Percentiles rank a stretch among this genome's conserved stretches.
Conservation (phyloP, 2,113 vertebrate genomes). For the Hippopotamus amphibius region DNA sequence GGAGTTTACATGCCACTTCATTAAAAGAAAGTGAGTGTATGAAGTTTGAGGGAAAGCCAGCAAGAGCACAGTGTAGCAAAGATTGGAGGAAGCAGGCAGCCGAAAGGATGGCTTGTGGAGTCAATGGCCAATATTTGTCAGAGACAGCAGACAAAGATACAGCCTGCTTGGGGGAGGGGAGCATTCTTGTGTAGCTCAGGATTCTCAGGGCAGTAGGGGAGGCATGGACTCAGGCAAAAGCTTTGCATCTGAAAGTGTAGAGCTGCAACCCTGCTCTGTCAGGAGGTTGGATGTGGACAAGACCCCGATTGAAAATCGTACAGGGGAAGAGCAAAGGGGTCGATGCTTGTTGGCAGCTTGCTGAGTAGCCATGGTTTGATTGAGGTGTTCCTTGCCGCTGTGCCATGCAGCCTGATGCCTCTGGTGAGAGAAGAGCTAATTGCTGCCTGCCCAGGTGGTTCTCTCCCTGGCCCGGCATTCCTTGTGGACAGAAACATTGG, state of each 20-base stretch:
- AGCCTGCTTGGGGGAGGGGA: background rate
- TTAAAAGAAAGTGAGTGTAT: background rate
- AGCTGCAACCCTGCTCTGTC: background rate
- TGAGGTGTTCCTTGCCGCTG: background rate
- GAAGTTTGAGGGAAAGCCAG: background rate
- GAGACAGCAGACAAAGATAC: background rate
- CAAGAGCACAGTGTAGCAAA: background rate
- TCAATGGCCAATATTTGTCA: background rate
- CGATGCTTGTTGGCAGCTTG: background rate
- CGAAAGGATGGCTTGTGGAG: background rate
- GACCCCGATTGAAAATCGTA: rapidly evolving
- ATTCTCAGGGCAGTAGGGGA: background rate
- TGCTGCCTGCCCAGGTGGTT: background rate
- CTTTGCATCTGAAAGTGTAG: background rate
- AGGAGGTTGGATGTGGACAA: background rate
- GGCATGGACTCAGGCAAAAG: background rate
- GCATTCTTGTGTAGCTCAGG: rapidly evolving
- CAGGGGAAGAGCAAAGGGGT: background rate
- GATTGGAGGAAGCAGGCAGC: background rate
- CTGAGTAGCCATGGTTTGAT: background rate
- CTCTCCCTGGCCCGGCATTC: background rate
- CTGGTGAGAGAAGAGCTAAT: background rate
- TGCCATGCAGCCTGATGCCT: background rate
- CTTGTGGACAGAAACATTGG: constrained; percentile 8
- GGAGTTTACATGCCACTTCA: background rate